Evolutionary conservation across 2,113 vertebrate species (phyloP).

Genomic region (Anguilla japonica): DNA sequence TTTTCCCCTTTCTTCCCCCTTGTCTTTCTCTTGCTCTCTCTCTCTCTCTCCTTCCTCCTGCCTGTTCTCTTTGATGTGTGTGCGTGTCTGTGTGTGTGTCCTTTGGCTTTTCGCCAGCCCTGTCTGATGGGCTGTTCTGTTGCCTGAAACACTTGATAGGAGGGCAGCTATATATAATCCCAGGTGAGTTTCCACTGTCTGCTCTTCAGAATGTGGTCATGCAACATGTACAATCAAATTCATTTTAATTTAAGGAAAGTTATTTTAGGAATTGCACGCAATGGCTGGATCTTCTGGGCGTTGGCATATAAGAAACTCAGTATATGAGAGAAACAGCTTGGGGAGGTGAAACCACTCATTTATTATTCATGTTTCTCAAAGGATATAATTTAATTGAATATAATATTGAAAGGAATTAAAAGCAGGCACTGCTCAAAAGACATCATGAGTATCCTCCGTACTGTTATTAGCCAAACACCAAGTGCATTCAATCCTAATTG

Average conservation of each 20-base stretch:
- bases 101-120: constrained; percentile 85
- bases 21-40: constrained; percentile 27
- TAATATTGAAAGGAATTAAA: background rate
- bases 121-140: constrained; percentile 96
- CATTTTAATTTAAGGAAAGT: background rate
- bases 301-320: too few species aligned
- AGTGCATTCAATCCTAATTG: background rate
- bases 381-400: background rate
- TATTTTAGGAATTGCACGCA: background rate
- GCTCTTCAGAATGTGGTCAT: background rate
- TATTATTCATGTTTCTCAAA: too few species aligned
- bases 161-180: constrained; percentile 99
- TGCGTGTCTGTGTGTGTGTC: constrained; percentile 86
- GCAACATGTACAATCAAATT: background rate
- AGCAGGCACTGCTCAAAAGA: background rate
- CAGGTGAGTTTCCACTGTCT: constrained; percentile 80
- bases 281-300: background rate
- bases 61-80: constrained; percentile 46
- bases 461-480: background rate
- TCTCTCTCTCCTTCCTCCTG: constrained; percentile 47
- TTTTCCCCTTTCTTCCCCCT: background rate
- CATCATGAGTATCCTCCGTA: background rate
- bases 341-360: too few species aligned
- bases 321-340: too few species aligned
- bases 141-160: constrained; percentile 99